These are phyloP conservation scores for Myopa tessellatipennis DNA, from an alignment of 2,888 invertebrate genomes.

Conservation along the genomic window DNA sequence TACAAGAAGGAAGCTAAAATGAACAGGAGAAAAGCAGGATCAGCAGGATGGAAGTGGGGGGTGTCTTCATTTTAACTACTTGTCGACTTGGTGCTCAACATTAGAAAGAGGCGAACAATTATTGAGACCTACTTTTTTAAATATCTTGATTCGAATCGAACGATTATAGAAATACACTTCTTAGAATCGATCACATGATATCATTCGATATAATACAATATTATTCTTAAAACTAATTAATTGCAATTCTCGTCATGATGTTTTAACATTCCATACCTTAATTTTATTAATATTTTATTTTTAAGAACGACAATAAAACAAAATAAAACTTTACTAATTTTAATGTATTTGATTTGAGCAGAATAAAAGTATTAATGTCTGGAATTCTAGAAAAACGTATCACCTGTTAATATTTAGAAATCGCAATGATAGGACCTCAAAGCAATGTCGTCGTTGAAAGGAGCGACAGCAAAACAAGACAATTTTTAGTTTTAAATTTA, in stretches of 20 bases:
- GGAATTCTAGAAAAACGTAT: background rate
- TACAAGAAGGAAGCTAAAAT: conserved; percentile 43
- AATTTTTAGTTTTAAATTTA: no score
- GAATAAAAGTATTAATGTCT: conserved; percentile 10
- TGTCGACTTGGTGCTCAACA: conserved; percentile 22
- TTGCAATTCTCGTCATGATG: conserved; percentile 41
- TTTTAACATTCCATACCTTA: conserved; percentile 27
- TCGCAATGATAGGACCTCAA: no score
- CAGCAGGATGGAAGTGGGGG: background rate
- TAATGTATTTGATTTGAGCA: background rate
- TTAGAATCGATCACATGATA: background rate
- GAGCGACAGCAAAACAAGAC: no score
- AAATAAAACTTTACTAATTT: conserved; percentile 31
- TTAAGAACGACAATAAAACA: background rate
- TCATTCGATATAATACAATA: background rate
- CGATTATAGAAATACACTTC: background rate
- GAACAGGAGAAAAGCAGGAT: background rate
- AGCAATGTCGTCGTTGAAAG: no score
- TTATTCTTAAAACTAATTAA: conserved; percentile 5
- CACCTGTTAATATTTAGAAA: no score
- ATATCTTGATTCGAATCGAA: background rate
- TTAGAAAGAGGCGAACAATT: background rate
- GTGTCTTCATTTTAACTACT: background rate
- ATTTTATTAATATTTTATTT: conserved; percentile 30
- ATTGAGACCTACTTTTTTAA: background rate